Percentiles rank a stretch among this genome's conserved stretches.
Evolutionary conservation across 2,888 invertebrate species (phyloP).

Genomic region (Lucinisca nassula): DNA sequence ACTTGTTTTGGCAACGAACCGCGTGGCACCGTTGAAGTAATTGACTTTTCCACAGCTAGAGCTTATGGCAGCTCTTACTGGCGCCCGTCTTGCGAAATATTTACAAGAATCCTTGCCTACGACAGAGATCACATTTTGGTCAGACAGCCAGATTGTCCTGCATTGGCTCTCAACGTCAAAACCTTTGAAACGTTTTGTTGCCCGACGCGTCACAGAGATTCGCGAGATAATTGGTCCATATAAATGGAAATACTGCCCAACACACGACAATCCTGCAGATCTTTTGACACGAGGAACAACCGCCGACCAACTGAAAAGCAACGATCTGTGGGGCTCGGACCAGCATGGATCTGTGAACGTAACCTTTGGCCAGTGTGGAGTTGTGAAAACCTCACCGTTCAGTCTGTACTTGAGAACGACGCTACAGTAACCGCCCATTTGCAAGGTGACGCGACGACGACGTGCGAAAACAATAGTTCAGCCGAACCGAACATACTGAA

Average conservation of each 20-base stretch:
- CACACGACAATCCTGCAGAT: slow-evolving; percentile 44
- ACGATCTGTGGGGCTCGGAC: slow-evolving; percentile 17
- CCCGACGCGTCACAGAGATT: slow-evolving; percentile 39
- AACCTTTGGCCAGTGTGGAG: too few species aligned
- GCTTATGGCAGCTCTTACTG: slow-evolving; percentile 54
- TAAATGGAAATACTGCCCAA: slow-evolving; percentile 45
- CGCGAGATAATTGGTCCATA: neutral
- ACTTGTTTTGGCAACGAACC: slow-evolving; percentile 41
- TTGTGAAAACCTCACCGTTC: too few species aligned
- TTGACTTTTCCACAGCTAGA: slow-evolving; percentile 51
- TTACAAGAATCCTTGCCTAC: neutral
- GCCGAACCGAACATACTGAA: too few species aligned
- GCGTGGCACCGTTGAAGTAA: slow-evolving; percentile 52
- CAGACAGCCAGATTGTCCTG: slow-evolving; percentile 44
- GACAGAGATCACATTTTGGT: slow-evolving; percentile 29
- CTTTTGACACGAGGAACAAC: slow-evolving; percentile 45
- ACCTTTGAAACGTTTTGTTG: slow-evolving; percentile 30
- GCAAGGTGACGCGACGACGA: too few species aligned
- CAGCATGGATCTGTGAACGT: too few species aligned
- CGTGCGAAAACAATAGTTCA: too few species aligned
- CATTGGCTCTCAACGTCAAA: slow-evolving; percentile 47
- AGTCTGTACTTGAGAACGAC: too few species aligned
- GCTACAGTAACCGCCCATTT: too few species aligned
- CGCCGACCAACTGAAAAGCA: neutral
- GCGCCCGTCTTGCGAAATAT: slow-evolving; percentile 34